phyloP scores from a whole-genome alignment of 2,888 invertebrate genomes.

The Chrysolina oricalcia region DNA sequence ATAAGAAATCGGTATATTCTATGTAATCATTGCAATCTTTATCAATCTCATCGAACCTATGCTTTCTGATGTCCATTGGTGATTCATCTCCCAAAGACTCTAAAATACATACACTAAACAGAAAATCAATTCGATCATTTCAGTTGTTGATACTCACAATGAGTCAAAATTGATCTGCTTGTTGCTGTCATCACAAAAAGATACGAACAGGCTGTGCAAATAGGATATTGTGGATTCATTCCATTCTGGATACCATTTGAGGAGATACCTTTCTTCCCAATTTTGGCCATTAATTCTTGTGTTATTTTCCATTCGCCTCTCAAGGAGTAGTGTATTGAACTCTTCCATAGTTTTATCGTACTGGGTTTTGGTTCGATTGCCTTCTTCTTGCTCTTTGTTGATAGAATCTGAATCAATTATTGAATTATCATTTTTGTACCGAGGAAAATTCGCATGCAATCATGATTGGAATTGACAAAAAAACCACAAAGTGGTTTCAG shows the following conservation, averaged over 20 bases:
- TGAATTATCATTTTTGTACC: too few relatives aligned
- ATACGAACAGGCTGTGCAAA: slow-evolving; percentile 75
- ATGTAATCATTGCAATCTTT: slow-evolving; percentile 76
- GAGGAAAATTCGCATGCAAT: too few relatives aligned
- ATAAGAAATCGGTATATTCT: slow-evolving; percentile 75
- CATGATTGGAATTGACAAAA: too few relatives aligned
- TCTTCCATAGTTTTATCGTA: slow-evolving; percentile 43
- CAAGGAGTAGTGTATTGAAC: slow-evolving; percentile 42
- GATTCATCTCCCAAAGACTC: slow-evolving; percentile 76
- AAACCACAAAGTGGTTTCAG: too few relatives aligned
- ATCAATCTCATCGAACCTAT: slow-evolving; percentile 73
- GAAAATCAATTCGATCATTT: background rate
- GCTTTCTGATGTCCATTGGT: slow-evolving; percentile 72
- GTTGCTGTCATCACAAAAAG: slow-evolving; percentile 76
- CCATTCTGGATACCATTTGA: slow-evolving; percentile 75
- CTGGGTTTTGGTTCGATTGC: slow-evolving; percentile 26
- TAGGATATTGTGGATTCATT: slow-evolving; percentile 76
- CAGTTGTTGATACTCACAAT: slow-evolving; percentile 40
- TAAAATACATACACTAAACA: slow-evolving; percentile 56
- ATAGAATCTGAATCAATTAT: background rate
- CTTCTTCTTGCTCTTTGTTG: slow-evolving; percentile 17
- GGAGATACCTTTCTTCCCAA: slow-evolving; percentile 38
- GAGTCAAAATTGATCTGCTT: slow-evolving; percentile 74
- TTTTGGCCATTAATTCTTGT: slow-evolving; percentile 32
- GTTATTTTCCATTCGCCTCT: slow-evolving; percentile 40